Percentiles rank a stretch among this genome's conserved stretches.
These are phyloP conservation scores for Megaleporinus macrocephalus DNA, from an alignment of 2,113 vertebrate genomes.

Conservation along the genomic window DNA sequence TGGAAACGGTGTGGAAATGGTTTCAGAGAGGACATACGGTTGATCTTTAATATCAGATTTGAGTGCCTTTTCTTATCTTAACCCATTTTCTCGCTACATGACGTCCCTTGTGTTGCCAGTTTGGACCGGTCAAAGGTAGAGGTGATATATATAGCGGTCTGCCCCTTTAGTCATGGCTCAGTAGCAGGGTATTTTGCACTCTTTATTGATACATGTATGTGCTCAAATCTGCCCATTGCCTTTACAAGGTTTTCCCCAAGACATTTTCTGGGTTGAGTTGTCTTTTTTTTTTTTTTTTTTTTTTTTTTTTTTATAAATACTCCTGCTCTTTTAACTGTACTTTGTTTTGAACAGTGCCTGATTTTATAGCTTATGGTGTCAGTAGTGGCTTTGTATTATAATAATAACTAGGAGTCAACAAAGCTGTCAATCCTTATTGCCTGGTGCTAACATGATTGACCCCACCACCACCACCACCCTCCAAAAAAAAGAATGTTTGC, in stretches of 20 bases:
- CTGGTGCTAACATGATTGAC: background rate
- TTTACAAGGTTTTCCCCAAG: slow-evolving; percentile 2
- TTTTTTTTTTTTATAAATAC: slow-evolving; percentile 10
- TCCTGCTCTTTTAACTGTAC: slow-evolving; percentile 8
- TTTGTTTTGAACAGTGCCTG: slow-evolving; percentile 35
- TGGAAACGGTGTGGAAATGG: background rate
- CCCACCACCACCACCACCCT: too few species aligned
- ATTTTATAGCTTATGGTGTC: slow-evolving; percentile 14
- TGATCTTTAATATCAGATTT: background rate
- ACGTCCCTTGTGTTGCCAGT: background rate
- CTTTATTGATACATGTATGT: background rate
- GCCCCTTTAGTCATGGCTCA: background rate
- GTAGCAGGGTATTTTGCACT: background rate
- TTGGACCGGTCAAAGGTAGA: background rate
- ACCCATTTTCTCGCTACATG: background rate
- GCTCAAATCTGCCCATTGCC: slow-evolving; percentile 12
- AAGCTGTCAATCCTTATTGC: background rate
- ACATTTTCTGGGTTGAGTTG: background rate
- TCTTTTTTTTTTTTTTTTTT: slow-evolving; percentile 8
- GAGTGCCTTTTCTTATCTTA: background rate
- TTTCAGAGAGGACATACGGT: background rate
- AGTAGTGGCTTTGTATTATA: slow-evolving; percentile 6
- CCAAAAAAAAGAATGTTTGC: background rate
- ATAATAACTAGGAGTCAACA: background rate
- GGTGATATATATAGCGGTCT: background rate